Percentiles rank a stretch among this genome's conserved stretches.
Conservation (phyloP, 2,888 invertebrate genomes). For the Taphrorychus bicolor region DNA sequence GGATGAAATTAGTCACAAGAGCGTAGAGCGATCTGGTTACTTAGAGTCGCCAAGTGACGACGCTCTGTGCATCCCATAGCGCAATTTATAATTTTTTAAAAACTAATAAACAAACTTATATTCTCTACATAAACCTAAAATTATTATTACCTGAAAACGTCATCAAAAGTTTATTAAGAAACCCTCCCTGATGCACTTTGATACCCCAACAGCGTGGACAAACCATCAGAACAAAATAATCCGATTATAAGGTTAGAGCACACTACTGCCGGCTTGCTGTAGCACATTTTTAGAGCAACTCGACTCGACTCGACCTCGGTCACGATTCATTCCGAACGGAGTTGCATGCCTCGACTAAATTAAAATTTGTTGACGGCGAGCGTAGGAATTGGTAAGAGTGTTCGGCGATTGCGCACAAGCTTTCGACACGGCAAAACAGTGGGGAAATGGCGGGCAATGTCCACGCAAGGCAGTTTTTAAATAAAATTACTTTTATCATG, state of each 20-base stretch:
- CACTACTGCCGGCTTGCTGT: slow-evolving; percentile 22
- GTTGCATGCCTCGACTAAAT: slow-evolving; percentile 33
- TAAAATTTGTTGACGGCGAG: slow-evolving; percentile 28
- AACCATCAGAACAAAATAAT: slow-evolving; percentile 20
- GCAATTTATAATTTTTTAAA: too few species aligned
- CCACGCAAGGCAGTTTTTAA: slow-evolving; percentile 50
- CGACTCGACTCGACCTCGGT: slow-evolving; percentile 16
- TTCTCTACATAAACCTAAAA: too few species aligned
- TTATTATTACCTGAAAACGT: too few species aligned
- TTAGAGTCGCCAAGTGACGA: too few species aligned
- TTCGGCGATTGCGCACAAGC: slow-evolving; percentile 31
- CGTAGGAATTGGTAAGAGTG: slow-evolving; percentile 34
- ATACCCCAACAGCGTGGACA: neutral
- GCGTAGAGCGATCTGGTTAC: too few species aligned
- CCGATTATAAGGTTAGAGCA: slow-evolving; percentile 35
- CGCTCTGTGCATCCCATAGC: too few species aligned
- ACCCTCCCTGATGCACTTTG: neutral
- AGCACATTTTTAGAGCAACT: slow-evolving; percentile 15
- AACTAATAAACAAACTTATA: too few species aligned
- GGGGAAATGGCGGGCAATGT: slow-evolving; percentile 50
- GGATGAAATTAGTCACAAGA: too few species aligned
- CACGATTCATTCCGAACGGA: slow-evolving; percentile 13
- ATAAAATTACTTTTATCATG: slow-evolving; percentile 44
- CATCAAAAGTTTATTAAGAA: too few species aligned
- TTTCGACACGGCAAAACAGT: slow-evolving; percentile 24